A percentile compares a stretch with the other conserved stretches of the same genome.
phyloP scores from a whole-genome alignment of 2,888 invertebrate species.

The Drosophila pseudotalamancana region DNA sequence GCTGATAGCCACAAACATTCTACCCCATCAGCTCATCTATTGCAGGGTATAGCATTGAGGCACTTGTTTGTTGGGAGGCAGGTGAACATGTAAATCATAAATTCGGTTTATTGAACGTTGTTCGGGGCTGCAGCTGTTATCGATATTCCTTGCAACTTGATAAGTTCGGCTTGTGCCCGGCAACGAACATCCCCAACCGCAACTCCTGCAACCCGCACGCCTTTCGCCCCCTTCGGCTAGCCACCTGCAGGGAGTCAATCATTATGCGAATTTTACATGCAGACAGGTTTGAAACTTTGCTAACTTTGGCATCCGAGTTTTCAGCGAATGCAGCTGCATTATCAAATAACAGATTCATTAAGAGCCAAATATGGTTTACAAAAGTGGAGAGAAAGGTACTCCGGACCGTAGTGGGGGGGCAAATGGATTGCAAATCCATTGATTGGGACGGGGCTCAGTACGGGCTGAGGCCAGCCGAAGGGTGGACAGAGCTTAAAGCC shows the following conservation, averaged over 20 bases:
- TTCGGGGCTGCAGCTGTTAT: slow-evolving; percentile 3
- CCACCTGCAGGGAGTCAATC: slow-evolving; percentile 29
- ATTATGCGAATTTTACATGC: slow-evolving; percentile 40
- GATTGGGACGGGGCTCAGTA: not conserved
- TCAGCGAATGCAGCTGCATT: slow-evolving; percentile 44
- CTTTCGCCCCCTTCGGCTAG: not conserved
- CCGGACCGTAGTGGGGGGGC: not conserved
- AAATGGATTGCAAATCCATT: too few relatives aligned
- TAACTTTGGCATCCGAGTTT: slow-evolving; percentile 53
- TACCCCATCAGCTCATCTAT: too few relatives aligned
- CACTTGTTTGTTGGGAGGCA: not conserved
- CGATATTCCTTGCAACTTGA: slow-evolving; percentile 53
- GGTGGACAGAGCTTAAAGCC: not conserved
- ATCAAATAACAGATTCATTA: slow-evolving; percentile 81
- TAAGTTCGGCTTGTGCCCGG: slow-evolving; percentile 52
- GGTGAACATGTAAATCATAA: slow-evolving; percentile 24
- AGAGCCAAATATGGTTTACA: slow-evolving; percentile 60
- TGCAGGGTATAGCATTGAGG: not conserved
- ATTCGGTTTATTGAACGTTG: slow-evolving; percentile 2
- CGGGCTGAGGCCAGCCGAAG: not conserved
- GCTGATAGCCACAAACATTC: too few relatives aligned
- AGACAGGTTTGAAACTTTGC: slow-evolving; percentile 66
- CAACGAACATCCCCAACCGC: slow-evolving; percentile 7
- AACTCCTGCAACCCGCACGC: not conserved
- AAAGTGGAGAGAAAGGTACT: slow-evolving; percentile 25